Conservation (phyloP, 1,140 invertebrate genomes). For the Cardiocondyla obscurior region DNA sequence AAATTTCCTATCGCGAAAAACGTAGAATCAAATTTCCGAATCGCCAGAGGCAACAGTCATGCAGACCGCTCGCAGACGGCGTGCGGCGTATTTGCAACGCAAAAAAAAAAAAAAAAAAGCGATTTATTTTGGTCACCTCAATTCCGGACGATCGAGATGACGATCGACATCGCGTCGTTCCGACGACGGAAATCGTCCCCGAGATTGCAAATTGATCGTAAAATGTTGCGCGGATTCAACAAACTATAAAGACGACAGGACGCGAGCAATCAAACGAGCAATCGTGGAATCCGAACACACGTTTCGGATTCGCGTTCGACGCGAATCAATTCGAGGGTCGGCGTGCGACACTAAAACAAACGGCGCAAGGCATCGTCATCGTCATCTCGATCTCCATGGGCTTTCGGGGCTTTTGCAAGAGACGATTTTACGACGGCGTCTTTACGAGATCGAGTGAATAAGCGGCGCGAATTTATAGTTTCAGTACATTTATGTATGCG, state of each 20-base stretch:
- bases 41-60: neutral
- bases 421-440: constrained; percentile 12
- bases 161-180: constrained; percentile 6
- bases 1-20: neutral
- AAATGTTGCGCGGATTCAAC: constrained; percentile 13
- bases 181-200: neutral
- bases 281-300: neutral
- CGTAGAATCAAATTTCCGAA: neutral
- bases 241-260: constrained; percentile 33
- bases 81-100: constrained; percentile 9
- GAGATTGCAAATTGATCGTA: constrained; percentile 17
- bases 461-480: constrained; percentile 35
- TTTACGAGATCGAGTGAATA: constrained; percentile 32
- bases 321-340: constrained; percentile 9
- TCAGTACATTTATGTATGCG: neutral
- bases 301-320: constrained; percentile 1
- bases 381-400: neutral
- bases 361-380: neutral
- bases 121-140: constrained; percentile 14
- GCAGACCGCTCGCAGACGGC: neutral
- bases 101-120: too few species aligned
- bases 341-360: constrained; percentile 1
- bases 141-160: constrained; percentile 2
- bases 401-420: constrained; percentile 5
- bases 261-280: neutral